Conservation (phyloP, 2,888 invertebrate species). For the Noctua janthe region DNA sequence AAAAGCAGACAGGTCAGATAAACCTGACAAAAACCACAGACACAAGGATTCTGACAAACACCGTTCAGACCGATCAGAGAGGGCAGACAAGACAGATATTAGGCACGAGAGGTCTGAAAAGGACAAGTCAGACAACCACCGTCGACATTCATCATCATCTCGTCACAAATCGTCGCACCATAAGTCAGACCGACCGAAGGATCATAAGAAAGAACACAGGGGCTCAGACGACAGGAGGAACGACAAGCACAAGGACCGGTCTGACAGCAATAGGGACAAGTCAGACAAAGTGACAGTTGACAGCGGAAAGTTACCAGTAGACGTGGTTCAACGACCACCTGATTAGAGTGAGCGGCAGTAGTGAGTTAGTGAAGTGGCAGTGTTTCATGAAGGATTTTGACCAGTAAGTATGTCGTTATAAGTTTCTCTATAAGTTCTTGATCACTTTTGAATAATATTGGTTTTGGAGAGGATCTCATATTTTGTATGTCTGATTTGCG, state of each 20-base stretch:
- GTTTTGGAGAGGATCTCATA: constrained; percentile 62
- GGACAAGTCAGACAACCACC: constrained; percentile 79
- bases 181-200: constrained; percentile 75
- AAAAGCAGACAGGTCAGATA: constrained; percentile 68
- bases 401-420: constrained; percentile 49
- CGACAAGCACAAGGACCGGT: constrained; percentile 74
- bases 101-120: constrained; percentile 58
- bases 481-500: constrained; percentile 52
- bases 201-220: constrained; percentile 80
- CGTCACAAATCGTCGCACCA: constrained; percentile 81
- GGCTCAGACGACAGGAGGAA: constrained; percentile 76
- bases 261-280: constrained; percentile 63
- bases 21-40: constrained; percentile 75
- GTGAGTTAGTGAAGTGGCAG: constrained; percentile 53
- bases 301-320: constrained; percentile 77
- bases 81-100: constrained; percentile 63
- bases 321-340: constrained; percentile 80
- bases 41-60: constrained; percentile 74
- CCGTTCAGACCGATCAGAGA: constrained; percentile 69
- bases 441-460: constrained; percentile 54
- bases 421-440: constrained; percentile 51
- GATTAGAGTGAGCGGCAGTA: constrained; percentile 74
- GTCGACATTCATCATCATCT: constrained; percentile 83
- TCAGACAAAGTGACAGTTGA: constrained; percentile 69
- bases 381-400: constrained; percentile 68